phyloP scores from a whole-genome alignment of 37 sponge, comb jelly and placozoan species.

The Ianthella basta region DNA sequence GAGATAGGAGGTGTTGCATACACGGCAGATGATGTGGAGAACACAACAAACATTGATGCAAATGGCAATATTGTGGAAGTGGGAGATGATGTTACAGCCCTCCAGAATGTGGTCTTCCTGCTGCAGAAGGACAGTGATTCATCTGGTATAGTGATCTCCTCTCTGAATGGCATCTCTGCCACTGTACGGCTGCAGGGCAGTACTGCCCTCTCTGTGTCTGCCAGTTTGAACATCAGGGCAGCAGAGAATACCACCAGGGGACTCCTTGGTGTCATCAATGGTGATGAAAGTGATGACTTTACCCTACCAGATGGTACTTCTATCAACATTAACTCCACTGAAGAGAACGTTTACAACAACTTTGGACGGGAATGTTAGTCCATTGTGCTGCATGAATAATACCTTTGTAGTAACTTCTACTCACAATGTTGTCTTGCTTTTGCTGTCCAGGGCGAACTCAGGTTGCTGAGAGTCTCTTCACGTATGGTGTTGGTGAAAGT shows the following conservation, averaged over 20 bases:
- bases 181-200: conserved; percentile 5
- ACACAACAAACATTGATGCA: conserved; percentile 9
- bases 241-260: conserved; percentile 45
- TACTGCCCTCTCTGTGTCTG: background rate
- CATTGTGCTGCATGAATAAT: background rate
- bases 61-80: background rate
- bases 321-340: conserved; percentile 25
- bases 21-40: background rate
- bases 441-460: background rate
- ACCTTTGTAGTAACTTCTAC: background rate
- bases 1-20: background rate
- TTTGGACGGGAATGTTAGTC: conserved; percentile 66
- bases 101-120: conserved; percentile 1
- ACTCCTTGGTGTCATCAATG: conserved; percentile 61
- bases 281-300: conserved; percentile 53
- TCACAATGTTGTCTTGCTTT: background rate
- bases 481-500: background rate
- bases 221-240: background rate
- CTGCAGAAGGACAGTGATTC: background rate
- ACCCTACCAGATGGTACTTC: conserved; percentile 37
- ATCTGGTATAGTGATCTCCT: conserved; percentile 26
- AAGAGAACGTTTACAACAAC: conserved; percentile 46
- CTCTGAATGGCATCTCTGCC: conserved; percentile 27
- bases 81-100: too few relatives aligned
- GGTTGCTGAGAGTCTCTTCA: background rate